Evolutionary conservation across 2,797 vertebrate species (phyloP).

Genomic region (Delichon dasypus): DNA sequence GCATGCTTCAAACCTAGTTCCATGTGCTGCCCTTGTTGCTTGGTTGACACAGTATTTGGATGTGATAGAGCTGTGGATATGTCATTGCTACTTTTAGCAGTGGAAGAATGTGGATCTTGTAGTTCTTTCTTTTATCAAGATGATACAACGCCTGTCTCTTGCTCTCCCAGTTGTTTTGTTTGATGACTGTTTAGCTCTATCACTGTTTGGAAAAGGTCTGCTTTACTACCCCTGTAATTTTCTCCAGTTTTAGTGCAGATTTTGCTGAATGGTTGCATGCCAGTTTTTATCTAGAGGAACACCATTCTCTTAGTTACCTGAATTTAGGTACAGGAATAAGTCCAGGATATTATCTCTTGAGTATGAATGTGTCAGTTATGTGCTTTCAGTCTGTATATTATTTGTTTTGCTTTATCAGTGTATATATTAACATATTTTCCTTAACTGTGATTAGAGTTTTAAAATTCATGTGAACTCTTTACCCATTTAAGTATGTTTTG

Average conservation of each 20-base stretch:
- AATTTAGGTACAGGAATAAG: not conserved
- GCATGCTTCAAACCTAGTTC: not conserved
- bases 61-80: not conserved
- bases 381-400: not conserved
- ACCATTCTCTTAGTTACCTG: not conserved
- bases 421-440: not conserved
- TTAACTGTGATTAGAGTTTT: not conserved
- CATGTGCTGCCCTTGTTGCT: accelerated
- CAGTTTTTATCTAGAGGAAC: not conserved
- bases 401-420: not conserved
- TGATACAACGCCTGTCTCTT: not conserved
- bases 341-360: not conserved
- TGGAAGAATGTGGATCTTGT: not conserved
- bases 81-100: not conserved
- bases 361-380: not conserved
- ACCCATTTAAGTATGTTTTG: not conserved
- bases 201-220: not conserved
- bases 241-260: not conserved
- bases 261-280: not conserved
- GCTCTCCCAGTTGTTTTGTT: not conserved
- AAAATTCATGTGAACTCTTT: not conserved
- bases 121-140: not conserved
- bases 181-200: not conserved
- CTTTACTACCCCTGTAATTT: not conserved
- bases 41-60: not conserved